phyloP scores from a whole-genome alignment of 2,888 invertebrate species.

The Lissocephala sabroskyi region DNA sequence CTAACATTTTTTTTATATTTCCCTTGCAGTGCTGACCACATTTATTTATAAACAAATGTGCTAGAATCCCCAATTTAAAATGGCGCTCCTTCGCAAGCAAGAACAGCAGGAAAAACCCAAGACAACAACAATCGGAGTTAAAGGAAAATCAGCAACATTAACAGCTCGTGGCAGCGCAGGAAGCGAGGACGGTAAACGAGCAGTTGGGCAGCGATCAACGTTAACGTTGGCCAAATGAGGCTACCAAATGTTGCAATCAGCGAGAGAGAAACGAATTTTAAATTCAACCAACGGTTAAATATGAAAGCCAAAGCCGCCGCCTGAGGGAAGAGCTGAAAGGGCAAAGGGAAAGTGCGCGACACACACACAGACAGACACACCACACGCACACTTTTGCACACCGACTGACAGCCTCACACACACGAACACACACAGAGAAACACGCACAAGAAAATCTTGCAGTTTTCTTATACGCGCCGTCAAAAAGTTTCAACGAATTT shows the following conservation, averaged over 20 bases:
- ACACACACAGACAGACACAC: conserved; percentile 13
- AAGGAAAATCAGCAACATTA: conserved; percentile 16
- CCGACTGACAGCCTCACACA: too few species aligned
- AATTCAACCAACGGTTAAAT: conserved; percentile 12
- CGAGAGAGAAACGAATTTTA: conserved; percentile 23
- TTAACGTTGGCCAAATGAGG: conserved; percentile 3
- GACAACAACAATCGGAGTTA: conserved; percentile 12
- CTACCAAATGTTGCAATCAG: conserved; percentile 7
- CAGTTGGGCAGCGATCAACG: conserved; percentile 3
- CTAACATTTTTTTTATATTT: not conserved
- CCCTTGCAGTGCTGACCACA: conserved; percentile 28
- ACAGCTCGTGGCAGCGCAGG: conserved; percentile 5
- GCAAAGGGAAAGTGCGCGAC: conserved; percentile 6
- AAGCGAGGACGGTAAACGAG: too few species aligned
- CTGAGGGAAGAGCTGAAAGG: conserved; percentile 2
- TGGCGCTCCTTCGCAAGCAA: conserved; percentile 33
- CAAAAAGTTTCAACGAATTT: conserved; percentile 4
- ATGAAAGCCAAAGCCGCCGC: conserved; percentile 19
- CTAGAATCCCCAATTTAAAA: conserved; percentile 24
- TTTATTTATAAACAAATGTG: conserved; percentile 10
- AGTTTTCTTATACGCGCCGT: conserved; percentile 12
- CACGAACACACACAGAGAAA: conserved; percentile 3
- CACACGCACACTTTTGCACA: conserved; percentile 7
- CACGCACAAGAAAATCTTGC: conserved; percentile 10
- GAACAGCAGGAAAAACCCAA: conserved; percentile 3